Evolutionary conservation across 2,797 vertebrate species (phyloP).

Genomic region (Sebastes melanostomus): DNA sequence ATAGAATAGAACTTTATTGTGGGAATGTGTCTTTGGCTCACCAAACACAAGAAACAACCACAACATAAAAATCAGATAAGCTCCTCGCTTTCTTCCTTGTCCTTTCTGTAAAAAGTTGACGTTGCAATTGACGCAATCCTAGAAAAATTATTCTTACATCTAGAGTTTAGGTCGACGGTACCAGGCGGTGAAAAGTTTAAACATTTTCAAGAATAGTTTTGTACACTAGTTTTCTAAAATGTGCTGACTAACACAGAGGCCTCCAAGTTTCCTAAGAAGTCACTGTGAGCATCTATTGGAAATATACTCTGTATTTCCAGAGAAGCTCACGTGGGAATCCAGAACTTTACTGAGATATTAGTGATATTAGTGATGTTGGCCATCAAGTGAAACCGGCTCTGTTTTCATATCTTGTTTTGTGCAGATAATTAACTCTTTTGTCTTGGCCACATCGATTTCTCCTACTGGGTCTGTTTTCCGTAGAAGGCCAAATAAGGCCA

Average conservation of each 20-base stretch:
- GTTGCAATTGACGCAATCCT: too few species aligned
- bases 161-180: neutral
- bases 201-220: neutral
- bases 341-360: neutral
- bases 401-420: neutral
- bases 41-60: neutral
- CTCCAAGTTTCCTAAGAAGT: neutral
- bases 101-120: neutral
- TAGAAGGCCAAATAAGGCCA: neutral
- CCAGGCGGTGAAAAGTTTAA: neutral
- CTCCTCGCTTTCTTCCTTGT: neutral
- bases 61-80: neutral
- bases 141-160: neutral
- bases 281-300: rapidly evolving
- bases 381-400: neutral
- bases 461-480: too few species aligned
- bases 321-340: neutral
- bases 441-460: too few species aligned
- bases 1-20: neutral
- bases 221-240: neutral
- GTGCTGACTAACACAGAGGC: neutral
- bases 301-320: too few species aligned
- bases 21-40: neutral
- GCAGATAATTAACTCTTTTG: neutral
- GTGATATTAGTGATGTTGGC: neutral